These are phyloP conservation scores for Poeciliopsis turrubarensis DNA, from an alignment of 2,113 vertebrate species.

Conservation along the genomic window DNA sequence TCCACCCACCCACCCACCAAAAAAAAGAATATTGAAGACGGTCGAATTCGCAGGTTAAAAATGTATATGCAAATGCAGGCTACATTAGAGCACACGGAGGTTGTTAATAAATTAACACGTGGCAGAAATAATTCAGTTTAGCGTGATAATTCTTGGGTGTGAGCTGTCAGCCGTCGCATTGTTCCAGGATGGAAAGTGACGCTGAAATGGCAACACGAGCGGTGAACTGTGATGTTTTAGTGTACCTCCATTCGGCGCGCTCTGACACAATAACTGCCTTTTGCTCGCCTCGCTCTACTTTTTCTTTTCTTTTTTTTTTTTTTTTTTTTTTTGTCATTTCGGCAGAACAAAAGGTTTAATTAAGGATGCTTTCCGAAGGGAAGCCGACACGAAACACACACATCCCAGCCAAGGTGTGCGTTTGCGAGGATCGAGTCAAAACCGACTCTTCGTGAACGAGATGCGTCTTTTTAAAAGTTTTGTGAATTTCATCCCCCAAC, in stretches of 20 bases:
- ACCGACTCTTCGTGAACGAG: constrained; percentile 23
- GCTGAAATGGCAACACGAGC: constrained; percentile 83
- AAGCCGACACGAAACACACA: constrained; percentile 46
- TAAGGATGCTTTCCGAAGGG: constrained; percentile 68
- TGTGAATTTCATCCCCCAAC: constrained; percentile 28
- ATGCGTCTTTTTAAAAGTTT: constrained; percentile 16
- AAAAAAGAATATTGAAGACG: constrained; percentile 76
- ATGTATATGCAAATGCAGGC: constrained; percentile 84
- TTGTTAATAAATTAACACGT: constrained; percentile 90
- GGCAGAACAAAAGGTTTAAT: constrained; percentile 78
- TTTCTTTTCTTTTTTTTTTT: constrained; percentile 24
- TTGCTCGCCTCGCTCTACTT: constrained; percentile 58
- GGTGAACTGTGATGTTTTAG: constrained; percentile 83
- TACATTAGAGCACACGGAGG: constrained; percentile 87
- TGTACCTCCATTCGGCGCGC: constrained; percentile 72
- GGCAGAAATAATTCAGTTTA: constrained; percentile 95
- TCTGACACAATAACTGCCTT: constrained; percentile 77
- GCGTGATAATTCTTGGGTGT: constrained; percentile 89
- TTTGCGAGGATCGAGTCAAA: constrained; percentile 24
- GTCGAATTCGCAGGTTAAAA: constrained; percentile 81
- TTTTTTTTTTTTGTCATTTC: constrained; percentile 51
- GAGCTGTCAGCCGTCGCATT: constrained; percentile 91
- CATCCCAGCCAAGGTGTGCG: constrained; percentile 36
- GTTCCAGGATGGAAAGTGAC: constrained; percentile 80
- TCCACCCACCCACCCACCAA: constrained; percentile 7